Conservation (phyloP, 64 coral and sea anemone genomes). For the Stylophora pistillata region DNA sequence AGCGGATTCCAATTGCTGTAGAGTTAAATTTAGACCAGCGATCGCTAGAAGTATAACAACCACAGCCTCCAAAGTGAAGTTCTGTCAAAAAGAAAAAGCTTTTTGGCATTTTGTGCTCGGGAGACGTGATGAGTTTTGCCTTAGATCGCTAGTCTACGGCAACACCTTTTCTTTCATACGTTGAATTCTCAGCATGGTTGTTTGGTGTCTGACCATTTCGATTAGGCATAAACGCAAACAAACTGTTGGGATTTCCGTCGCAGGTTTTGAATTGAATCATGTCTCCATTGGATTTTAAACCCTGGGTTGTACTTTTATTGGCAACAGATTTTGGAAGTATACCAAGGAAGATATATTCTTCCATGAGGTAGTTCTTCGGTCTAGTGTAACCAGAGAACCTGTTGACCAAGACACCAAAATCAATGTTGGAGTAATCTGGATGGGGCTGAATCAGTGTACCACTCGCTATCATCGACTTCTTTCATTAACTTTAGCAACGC, state of each 20-base stretch:
- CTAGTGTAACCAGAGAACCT: slow-evolving; percentile 12
- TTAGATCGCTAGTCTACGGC: slow-evolving; percentile 57
- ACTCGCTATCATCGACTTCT: slow-evolving; percentile 4
- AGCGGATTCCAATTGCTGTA: slow-evolving; percentile 68
- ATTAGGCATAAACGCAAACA: slow-evolving; percentile 60
- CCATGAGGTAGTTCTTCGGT: slow-evolving; percentile 9
- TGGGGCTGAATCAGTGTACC: slow-evolving; percentile 55
- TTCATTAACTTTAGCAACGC: slow-evolving; percentile 57
- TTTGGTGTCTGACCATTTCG: no score
- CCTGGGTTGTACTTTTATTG: neutral
- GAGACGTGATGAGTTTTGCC: neutral
- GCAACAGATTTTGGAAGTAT: slow-evolving; percentile 20
- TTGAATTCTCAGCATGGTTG: neutral
- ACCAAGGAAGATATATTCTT: slow-evolving; percentile 54
- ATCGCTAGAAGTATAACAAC: slow-evolving; percentile 61
- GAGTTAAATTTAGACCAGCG: slow-evolving; percentile 30
- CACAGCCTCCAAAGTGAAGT: slow-evolving; percentile 68
- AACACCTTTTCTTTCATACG: slow-evolving; percentile 23
- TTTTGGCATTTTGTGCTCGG: slow-evolving; percentile 20
- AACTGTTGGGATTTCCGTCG: slow-evolving; percentile 56
- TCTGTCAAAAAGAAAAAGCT: slow-evolving; percentile 67
- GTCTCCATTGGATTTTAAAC: slow-evolving; percentile 54
- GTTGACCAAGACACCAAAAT: slow-evolving; percentile 35
- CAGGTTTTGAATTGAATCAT: slow-evolving; percentile 32
- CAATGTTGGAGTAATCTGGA: neutral